A percentile compares a stretch with the other conserved stretches of the same genome.
Evolutionary conservation across 2,888 invertebrate genomes (phyloP).

Genomic region (Sussaba pulchella): DNA sequence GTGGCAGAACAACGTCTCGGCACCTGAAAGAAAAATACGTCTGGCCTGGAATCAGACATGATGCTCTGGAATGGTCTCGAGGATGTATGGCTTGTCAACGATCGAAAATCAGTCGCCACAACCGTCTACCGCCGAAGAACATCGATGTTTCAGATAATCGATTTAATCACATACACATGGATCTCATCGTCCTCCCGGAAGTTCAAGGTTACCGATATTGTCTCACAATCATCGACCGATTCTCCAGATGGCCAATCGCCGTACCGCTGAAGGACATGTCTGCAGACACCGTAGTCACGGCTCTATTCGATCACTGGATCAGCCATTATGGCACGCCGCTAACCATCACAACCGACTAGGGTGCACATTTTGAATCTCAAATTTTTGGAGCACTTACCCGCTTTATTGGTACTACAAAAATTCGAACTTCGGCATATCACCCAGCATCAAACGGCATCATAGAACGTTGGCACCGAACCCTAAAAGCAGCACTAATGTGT

Average conservation of each 20-base stretch:
- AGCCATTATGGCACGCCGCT: constrained; percentile 28
- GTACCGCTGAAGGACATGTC: constrained; percentile 31
- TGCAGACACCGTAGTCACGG: constrained; percentile 12
- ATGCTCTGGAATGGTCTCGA: constrained; percentile 63
- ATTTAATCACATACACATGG: constrained; percentile 32
- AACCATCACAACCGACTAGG: constrained; percentile 34
- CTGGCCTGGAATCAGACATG: constrained; percentile 68
- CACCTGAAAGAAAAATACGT: constrained; percentile 64
- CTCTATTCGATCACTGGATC: constrained; percentile 32
- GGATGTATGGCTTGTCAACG: constrained; percentile 67
- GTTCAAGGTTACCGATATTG: constrained; percentile 35
- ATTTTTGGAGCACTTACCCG: constrained; percentile 16
- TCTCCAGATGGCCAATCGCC: constrained; percentile 34
- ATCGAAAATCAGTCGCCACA: constrained; percentile 62
- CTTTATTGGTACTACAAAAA: constrained; percentile 25
- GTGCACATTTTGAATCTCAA: constrained; percentile 28
- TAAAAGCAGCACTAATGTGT: constrained; percentile 72
- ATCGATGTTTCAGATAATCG: constrained; percentile 39
- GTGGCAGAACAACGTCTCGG: constrained; percentile 58
- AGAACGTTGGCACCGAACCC: constrained; percentile 73
- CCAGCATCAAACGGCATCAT: constrained; percentile 65
- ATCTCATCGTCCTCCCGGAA: constrained; percentile 28
- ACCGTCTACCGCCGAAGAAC: constrained; percentile 12
- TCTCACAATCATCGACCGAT: constrained; percentile 39
- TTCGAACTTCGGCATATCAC: constrained; percentile 31